Evolutionary conservation across 2,888 invertebrate species (phyloP), one percentile per base, ranked within the genome.

Genomic region (Amphipoea oculea): DNA sequence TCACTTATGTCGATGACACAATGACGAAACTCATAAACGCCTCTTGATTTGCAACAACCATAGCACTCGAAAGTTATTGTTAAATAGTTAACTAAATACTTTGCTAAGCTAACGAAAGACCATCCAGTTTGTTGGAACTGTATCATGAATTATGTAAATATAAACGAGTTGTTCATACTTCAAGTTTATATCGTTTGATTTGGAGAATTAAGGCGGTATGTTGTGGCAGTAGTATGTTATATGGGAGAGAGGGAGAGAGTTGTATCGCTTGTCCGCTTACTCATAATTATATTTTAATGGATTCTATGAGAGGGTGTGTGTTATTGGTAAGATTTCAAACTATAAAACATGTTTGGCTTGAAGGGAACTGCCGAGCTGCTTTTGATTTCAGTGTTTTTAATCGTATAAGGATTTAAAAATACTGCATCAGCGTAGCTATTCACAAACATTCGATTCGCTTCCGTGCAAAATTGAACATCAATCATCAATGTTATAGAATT

Each of bases 21-120:
- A 23, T 57, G 60, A 11, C 48, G n/a, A 75, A 69, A 36, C 45
- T 48, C 36, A 3, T 74, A 48, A 23, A 40, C 1, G 7, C 20
- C 20, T 57, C 14, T 36, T 57, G 40, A 48, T 57, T 65, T 12
- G 14, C n/a, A 66, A n/a, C 4, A 2, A n/a, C 17, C 57, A 14
- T 42, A n/a, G 6, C 40, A 60, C 12, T 12, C 12, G 9, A 75
- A 60, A 60, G 9, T 40, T 75, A 29, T 57, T 57, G 57, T 57
- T 60, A 45, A 75, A 76, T 75, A n/a, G 71, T 42, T 20, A 65
- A 42, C 45, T 65, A 72, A 65, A 45, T 57, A 63, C 40, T 42
- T 83, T 78, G 84, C 81, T 86, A 79, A 86, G 82, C 70, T 86
- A 86, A 81, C 84, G 75, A 79, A 74, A 73, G 69, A 84, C 73